phyloP scores from a whole-genome alignment of 2,797 vertebrate species.

The Neosilurus mollespiculum region DNA sequence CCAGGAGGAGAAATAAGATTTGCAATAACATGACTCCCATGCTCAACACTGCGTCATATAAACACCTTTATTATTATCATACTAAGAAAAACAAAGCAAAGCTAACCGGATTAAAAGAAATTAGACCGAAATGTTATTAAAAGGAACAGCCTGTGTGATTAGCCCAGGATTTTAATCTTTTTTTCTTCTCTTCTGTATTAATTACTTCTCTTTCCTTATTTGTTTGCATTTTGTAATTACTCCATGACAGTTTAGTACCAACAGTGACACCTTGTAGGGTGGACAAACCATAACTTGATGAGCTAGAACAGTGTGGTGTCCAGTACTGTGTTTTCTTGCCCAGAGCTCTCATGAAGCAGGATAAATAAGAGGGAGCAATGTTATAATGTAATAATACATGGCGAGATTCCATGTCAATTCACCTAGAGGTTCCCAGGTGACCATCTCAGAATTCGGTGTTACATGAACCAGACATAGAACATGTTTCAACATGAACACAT shows the following conservation, averaged over 20 bases:
- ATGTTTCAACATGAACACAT: too few relatives aligned
- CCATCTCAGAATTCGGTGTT: too few relatives aligned
- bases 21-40: slow-evolving; percentile 36
- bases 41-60: slow-evolving; percentile 25
- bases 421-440: too few relatives aligned
- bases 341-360: background rate
- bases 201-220: background rate
- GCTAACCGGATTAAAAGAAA: background rate
- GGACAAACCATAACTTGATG: background rate
- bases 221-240: background rate
- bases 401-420: background rate
- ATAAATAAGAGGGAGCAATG: background rate
- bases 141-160: background rate
- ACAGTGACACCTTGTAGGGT: background rate
- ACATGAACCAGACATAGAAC: too few relatives aligned
- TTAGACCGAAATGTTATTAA: background rate
- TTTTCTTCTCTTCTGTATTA: background rate
- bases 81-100: background rate
- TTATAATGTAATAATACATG: background rate
- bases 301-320: background rate
- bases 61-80: background rate
- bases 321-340: background rate
- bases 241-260: background rate
- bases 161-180: background rate
- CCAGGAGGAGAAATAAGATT: slow-evolving; percentile 46